phyloP scores from a whole-genome alignment of 2,113 vertebrate species.

The Ciconia boyciana region DNA sequence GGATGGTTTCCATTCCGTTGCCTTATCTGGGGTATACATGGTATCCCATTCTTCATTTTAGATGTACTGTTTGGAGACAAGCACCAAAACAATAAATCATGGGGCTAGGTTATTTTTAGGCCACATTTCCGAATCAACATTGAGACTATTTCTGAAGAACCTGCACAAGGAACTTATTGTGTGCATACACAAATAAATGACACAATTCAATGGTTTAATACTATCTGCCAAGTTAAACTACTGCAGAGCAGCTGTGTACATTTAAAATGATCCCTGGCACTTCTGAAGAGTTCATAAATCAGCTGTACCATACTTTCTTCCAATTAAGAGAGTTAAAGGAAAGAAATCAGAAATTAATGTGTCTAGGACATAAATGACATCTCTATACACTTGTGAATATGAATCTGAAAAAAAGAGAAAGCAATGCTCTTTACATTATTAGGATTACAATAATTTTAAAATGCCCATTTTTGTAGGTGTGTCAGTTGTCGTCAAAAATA shows the following conservation, averaged over 20 bases:
- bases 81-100: conserved; percentile 70
- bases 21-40: conserved; percentile 45
- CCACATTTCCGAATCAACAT: conserved; percentile 52
- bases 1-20: conserved; percentile 40
- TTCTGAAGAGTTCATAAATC: conserved; percentile 76
- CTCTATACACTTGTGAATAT: conserved; percentile 44
- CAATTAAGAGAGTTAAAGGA: conserved; percentile 73
- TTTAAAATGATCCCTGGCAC: conserved; percentile 79
- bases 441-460: not conserved
- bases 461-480: not conserved
- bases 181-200: conserved; percentile 80
- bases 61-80: conserved; percentile 62
- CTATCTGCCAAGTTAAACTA: conserved; percentile 83
- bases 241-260: conserved; percentile 78
- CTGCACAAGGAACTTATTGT: conserved; percentile 81
- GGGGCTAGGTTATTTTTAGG: conserved; percentile 53
- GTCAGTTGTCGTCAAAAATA: not conserved
- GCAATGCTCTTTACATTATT: not conserved
- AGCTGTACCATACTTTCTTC: conserved; percentile 74
- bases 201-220: conserved; percentile 75
- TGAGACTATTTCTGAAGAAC: conserved; percentile 68
- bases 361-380: conserved; percentile 69
- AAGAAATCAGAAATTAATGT: conserved; percentile 72
- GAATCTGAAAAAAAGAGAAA: conserved; percentile 40
- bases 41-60: conserved; percentile 64